Conservation (phyloP, 2,113 vertebrate genomes). For the Pholis gunnellus region DNA sequence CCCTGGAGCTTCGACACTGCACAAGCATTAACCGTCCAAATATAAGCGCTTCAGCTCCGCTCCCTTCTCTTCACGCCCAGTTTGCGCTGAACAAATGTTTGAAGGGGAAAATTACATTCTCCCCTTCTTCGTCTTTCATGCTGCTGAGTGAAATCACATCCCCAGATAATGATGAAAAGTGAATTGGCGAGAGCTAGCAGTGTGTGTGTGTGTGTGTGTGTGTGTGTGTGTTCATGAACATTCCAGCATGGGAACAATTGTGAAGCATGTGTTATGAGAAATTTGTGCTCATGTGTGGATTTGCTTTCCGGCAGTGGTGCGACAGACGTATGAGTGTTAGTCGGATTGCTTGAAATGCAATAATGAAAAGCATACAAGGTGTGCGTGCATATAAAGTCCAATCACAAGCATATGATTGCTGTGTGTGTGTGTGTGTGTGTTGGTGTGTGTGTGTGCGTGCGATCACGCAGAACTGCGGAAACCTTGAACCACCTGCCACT, state of each 20-base stretch:
- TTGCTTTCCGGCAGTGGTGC: conserved; percentile 19
- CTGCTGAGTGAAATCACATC: conserved; percentile 47
- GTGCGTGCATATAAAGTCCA: background rate
- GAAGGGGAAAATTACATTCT: conserved; percentile 64
- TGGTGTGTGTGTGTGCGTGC: conserved; percentile 15
- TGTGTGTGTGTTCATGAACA: conserved; percentile 16
- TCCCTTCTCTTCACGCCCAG: conserved; percentile 32
- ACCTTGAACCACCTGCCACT: conserved; percentile 58
- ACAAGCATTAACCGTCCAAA: conserved; percentile 11
- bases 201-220: conserved; percentile 27
- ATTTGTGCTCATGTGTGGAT: conserved; percentile 12
- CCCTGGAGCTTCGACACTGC: conserved; percentile 7
- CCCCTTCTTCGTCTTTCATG: conserved; percentile 44
- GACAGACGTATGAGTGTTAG: background rate
- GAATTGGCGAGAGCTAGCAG: conserved; percentile 5
- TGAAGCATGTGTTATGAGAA: conserved; percentile 15
- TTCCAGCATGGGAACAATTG: conserved; percentile 23
- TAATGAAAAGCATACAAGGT: conserved; percentile 20
- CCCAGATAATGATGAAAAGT: conserved; percentile 38
- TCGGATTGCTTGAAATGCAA: background rate
- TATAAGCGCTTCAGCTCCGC: conserved; percentile 27
- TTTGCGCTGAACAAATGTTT: conserved; percentile 67
- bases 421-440: conserved; percentile 21
- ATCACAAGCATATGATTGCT: background rate
- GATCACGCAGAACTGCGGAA: conserved; percentile 22